A percentile compares a stretch with the other conserved stretches of the same genome.
phyloP scores from a whole-genome alignment of 2,113 vertebrate species.

The Peromyscus polionotus region DNA sequence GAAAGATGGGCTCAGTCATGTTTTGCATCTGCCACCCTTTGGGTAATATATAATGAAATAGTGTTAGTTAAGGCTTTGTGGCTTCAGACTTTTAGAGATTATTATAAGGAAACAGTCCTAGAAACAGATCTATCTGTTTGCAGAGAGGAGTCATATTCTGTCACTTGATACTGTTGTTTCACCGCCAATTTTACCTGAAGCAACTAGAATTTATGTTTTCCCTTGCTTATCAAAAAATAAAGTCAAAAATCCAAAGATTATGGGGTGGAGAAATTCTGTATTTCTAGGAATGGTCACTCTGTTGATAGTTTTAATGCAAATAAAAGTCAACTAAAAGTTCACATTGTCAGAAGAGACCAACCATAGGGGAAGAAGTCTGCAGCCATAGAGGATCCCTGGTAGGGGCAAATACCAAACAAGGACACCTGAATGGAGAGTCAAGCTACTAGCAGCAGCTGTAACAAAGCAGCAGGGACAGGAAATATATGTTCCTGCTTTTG shows the following conservation, averaged over 20 bases:
- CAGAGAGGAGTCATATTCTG: neutral
- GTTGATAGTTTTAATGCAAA: neutral
- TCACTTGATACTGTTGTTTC: neutral
- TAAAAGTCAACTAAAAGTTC: neutral
- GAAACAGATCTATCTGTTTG: neutral
- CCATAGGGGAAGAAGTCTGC: neutral
- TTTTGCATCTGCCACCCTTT: neutral
- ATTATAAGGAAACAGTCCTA: neutral
- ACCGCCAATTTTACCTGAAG: neutral
- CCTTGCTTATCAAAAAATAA: neutral
- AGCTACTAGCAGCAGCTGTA: neutral
- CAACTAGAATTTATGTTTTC: neutral
- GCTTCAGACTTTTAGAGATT: neutral
- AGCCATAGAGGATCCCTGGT: neutral
- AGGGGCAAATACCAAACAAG: neutral
- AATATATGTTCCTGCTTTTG: neutral
- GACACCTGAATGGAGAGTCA: neutral
- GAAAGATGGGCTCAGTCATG: neutral
- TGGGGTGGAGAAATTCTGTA: neutral
- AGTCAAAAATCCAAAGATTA: neutral
- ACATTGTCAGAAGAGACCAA: neutral
- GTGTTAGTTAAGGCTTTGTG: neutral
- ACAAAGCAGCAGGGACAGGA: neutral
- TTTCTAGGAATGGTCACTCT: neutral
- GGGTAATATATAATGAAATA: neutral